Base-by-base conservation (phyloP, 2,888 invertebrate species). In the Thymelicus acteon region DNA sequence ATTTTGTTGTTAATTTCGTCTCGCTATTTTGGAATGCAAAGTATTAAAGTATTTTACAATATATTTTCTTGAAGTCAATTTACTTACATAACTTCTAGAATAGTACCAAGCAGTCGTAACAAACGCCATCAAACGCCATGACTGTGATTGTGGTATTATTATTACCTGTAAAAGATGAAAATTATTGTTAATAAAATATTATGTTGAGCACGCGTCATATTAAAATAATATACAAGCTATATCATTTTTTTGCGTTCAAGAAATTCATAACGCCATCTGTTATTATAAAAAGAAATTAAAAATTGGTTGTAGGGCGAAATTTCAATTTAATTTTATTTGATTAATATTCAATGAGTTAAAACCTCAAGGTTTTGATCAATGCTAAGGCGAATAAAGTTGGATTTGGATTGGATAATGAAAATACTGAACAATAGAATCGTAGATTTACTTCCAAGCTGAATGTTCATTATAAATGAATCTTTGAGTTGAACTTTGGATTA, bases 351-450 rank as follows among this genome's bases (percentile, higher is more conserved):
- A n/a, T 31, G 58, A 58, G 15, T 60, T 48, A 48, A 66, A 63
- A 62, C 39, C 40, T 52, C 62, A 37, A 47, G 31, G 66, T 58
- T 67, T 74, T 72, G 74, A 67, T 7, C 48, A 54, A 52, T 49
- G 70, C 73, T 72, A 74, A 67, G 57, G 72, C 66, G 61, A 62
- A 60, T 58, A 24, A 67, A 70, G 65, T 70, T 72, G 44, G 44
- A 8, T 44, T 4, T 31, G 63, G 67, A 72, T 4, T 31, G 67
- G 67, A 72, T 64, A 74, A 71, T 67, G 65, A 72, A 73, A 67
- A 67, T 69, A 66, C 48, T 66, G 72, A 63, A 70, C 47, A 47
- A 63, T n/a, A 54, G 48, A 57, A 62, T 39, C 19, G 37, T 44
- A 47, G 68, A 52, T 52, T 57, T 68, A 62, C 62, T 68, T 37